Conservation (phyloP, 1,140 invertebrate genomes). For the Dendroctonus valens region DNA sequence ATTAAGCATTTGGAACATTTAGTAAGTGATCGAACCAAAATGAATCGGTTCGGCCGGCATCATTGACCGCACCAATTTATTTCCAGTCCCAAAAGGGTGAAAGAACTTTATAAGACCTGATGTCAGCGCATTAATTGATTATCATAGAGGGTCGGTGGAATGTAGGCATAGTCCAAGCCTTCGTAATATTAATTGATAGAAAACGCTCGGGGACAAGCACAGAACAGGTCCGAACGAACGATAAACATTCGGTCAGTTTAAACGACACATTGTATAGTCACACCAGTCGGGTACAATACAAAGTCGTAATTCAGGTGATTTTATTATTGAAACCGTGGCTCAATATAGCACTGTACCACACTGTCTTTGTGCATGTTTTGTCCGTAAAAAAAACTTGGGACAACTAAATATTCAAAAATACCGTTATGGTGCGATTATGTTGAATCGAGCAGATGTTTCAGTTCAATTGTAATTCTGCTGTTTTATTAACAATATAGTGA, state of each 20-base stretch:
- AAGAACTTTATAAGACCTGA: constrained; percentile 15
- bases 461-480: too few relatives aligned
- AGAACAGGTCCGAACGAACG: constrained; percentile 21
- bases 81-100: constrained; percentile 14
- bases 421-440: too few relatives aligned
- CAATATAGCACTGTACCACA: too few relatives aligned
- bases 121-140: constrained; percentile 29
- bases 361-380: too few relatives aligned
- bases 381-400: too few relatives aligned
- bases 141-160: constrained; percentile 29
- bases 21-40: too few relatives aligned
- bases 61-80: constrained; percentile 7
- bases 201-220: constrained; percentile 22
- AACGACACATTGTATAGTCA: constrained; percentile 29
- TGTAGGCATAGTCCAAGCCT: constrained; percentile 25
- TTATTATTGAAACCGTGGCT: constrained; percentile 1
- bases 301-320: constrained; percentile 12
- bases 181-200: constrained; percentile 32
- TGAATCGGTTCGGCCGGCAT: too few relatives aligned
- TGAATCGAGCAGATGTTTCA: too few relatives aligned
- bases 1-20: too few relatives aligned
- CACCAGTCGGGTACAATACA: constrained; percentile 18
- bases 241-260: constrained; percentile 30
- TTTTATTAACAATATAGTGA: too few relatives aligned
- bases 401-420: too few relatives aligned